These are phyloP conservation scores for Drosophila antonietae DNA, from an alignment of 2,888 invertebrate species.

Conservation along the genomic window DNA sequence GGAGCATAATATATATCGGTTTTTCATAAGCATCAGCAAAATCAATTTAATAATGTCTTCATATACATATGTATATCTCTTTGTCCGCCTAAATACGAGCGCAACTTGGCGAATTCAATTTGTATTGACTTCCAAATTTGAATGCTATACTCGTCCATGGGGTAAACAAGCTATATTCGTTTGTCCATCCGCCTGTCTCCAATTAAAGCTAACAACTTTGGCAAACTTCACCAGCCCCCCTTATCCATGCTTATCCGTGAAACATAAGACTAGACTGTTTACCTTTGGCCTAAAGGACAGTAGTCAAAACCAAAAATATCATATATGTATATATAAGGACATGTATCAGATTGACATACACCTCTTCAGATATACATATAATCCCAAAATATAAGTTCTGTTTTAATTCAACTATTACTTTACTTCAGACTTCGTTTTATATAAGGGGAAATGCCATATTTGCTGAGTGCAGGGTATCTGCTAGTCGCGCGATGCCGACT, in stretches of 20 bases:
- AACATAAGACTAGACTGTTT: background rate
- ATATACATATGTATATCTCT: too few relatives aligned
- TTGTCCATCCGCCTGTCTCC: background rate
- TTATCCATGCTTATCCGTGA: too few relatives aligned
- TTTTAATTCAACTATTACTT: too few relatives aligned
- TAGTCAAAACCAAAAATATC: too few relatives aligned
- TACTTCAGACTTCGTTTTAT: background rate
- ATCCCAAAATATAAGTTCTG: too few relatives aligned
- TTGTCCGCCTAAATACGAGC: too few relatives aligned
- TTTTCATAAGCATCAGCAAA: background rate
- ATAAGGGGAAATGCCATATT: background rate
- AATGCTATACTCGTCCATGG: background rate
- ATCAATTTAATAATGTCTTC: too few relatives aligned
- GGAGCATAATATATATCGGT: background rate
- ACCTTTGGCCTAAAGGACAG: too few relatives aligned
- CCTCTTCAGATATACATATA: too few relatives aligned
- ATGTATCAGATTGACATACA: too few relatives aligned
- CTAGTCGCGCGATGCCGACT: conserved; percentile 1
- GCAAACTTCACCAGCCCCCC: too few relatives aligned
- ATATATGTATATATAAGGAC: too few relatives aligned
- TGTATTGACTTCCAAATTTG: background rate
- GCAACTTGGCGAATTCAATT: background rate
- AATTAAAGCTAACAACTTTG: background rate
- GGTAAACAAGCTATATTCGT: background rate
- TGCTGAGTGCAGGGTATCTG: background rate